Conservation (phyloP, 2,888 invertebrate genomes). For the Serripes groenlandicus region DNA sequence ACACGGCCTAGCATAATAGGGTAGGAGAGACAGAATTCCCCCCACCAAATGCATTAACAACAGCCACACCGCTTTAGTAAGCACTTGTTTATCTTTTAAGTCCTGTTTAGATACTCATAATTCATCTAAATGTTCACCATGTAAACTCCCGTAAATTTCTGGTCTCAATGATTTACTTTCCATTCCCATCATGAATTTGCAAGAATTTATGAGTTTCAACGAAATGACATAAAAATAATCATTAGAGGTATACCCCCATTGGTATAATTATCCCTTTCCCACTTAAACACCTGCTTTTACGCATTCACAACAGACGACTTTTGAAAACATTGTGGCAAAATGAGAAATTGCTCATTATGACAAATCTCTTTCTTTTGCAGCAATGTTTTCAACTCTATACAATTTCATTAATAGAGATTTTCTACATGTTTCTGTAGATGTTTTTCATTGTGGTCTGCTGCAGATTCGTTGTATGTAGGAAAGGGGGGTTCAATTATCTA, state of each 20-base stretch:
- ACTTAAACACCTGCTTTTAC: neutral
- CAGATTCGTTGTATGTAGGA: too few species aligned
- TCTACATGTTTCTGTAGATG: too few species aligned
- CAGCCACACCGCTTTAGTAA: constrained; percentile 1
- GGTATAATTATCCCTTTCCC: neutral
- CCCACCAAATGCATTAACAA: neutral
- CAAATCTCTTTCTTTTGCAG: neutral
- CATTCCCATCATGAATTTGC: constrained; percentile 18
- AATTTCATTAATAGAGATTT: too few species aligned
- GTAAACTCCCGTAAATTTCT: constrained; percentile 10
- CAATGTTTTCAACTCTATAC: neutral
- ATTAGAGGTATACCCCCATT: neutral
- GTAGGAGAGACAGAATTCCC: constrained; percentile 13
- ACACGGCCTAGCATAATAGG: too few species aligned
- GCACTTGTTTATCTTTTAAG: constrained; percentile 28
- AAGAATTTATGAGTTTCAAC: constrained; percentile 14
- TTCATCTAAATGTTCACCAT: constrained; percentile 4
- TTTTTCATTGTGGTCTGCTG: too few species aligned
- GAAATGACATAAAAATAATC: neutral
- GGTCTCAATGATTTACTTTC: constrained; percentile 1
- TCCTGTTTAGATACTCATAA: constrained; percentile 13
- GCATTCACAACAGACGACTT: neutral
- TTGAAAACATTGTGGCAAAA: neutral
- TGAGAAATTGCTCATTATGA: neutral
- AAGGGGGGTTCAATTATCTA: too few species aligned